Conservation (phyloP, 2,888 invertebrate genomes). For the Parnassius glacialis region DNA sequence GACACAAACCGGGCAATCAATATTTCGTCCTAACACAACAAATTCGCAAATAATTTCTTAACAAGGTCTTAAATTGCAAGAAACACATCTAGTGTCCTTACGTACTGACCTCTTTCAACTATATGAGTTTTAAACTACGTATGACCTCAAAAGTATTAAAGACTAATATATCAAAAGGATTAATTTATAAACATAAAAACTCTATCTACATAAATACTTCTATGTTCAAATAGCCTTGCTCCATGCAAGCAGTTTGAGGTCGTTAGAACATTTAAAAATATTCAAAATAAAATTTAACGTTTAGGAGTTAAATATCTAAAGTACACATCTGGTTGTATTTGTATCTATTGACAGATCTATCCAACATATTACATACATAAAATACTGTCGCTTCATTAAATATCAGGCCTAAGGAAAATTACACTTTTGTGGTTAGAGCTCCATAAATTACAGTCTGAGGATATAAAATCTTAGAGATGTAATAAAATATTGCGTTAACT, state of each 20-base stretch:
- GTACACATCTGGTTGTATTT: too few species aligned
- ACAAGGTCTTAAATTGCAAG: conserved; percentile 5
- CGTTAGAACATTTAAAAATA: conserved; percentile 22
- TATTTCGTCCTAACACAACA: neutral
- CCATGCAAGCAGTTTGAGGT: neutral
- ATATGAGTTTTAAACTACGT: neutral
- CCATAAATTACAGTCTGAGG: too few species aligned
- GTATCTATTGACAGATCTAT: too few species aligned
- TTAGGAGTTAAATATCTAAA: too few species aligned
- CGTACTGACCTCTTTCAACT: conserved; percentile 12
- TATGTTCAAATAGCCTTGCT: too few species aligned
- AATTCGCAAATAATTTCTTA: neutral
- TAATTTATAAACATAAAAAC: neutral
- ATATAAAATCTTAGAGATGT: too few species aligned
- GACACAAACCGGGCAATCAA: neutral
- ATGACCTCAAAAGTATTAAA: neutral
- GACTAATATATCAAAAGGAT: conserved; percentile 1
- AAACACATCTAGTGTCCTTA: conserved; percentile 2
- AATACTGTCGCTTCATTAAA: too few species aligned
- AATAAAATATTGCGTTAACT: too few species aligned
- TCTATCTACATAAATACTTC: too few species aligned
- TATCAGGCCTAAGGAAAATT: too few species aligned
- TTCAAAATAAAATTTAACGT: neutral
- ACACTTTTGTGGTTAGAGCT: too few species aligned
- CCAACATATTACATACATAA: too few species aligned